Evolutionary conservation across 1,140 invertebrate genomes (phyloP).

Genomic region (Drosophila quadrilineata): DNA sequence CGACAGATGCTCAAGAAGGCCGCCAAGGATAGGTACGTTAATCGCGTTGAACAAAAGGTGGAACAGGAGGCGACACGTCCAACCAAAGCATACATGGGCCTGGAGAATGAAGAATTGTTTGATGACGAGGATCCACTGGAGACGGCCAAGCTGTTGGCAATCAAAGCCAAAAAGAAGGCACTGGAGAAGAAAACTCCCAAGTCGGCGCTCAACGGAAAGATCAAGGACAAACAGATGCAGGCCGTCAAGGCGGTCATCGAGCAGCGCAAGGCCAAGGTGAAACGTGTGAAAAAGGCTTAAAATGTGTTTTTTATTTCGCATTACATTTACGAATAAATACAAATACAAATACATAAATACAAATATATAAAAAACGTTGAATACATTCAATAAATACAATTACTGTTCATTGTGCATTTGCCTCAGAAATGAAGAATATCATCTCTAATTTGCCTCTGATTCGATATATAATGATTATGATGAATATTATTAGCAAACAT

Average conservation of each 20-base stretch:
- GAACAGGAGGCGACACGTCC: constrained; percentile 87
- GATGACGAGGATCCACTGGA: constrained; percentile 82
- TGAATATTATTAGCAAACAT: constrained; percentile 27
- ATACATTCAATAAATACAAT: constrained; percentile 61
- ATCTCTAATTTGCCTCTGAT: too few species aligned
- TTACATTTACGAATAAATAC: constrained; percentile 46
- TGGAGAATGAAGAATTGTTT: constrained; percentile 82
- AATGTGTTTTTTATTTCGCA: constrained; percentile 28
- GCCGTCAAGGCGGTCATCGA: constrained; percentile 62
- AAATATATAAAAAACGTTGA: constrained; percentile 55
- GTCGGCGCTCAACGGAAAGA: constrained; percentile 56
- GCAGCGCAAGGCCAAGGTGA: constrained; percentile 57
- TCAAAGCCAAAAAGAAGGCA: constrained; percentile 62
- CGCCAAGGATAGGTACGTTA: constrained; percentile 89
- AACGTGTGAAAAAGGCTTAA: constrained; percentile 57
- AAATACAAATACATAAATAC: constrained; percentile 50
- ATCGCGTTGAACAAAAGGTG: constrained; percentile 89
- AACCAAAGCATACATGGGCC: constrained; percentile 85
- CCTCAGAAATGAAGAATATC: constrained; percentile 27
- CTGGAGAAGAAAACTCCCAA: constrained; percentile 55
- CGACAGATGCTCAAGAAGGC: constrained; percentile 86
- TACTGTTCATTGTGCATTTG: constrained; percentile 53
- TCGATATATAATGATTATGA: too few species aligned
- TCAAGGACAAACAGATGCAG: constrained; percentile 75
- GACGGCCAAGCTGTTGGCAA: constrained; percentile 71